phyloP scores from a whole-genome alignment of 2,888 invertebrate species.

The Craniophora ligustri region DNA sequence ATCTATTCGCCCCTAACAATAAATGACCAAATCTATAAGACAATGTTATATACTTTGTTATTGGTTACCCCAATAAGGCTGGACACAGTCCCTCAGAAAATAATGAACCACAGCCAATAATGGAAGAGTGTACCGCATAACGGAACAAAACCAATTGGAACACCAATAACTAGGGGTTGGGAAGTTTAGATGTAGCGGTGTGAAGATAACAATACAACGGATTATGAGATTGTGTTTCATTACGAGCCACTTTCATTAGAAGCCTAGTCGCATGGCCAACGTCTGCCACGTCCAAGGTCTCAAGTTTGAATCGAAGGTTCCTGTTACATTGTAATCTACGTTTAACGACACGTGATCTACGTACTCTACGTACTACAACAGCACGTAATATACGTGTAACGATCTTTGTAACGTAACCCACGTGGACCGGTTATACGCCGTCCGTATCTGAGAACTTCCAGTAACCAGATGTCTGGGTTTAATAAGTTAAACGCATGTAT shows the following conservation, averaged over 20 bases:
- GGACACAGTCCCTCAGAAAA: constrained; percentile 15
- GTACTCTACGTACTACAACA: no score
- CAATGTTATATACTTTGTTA: constrained; percentile 25
- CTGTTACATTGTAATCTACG: no score
- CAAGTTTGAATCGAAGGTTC: no score
- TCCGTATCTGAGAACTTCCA: no score
- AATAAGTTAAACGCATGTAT: no score
- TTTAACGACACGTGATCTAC: no score
- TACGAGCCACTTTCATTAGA: neutral
- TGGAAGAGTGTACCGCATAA: constrained; percentile 24
- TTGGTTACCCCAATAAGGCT: constrained; percentile 22
- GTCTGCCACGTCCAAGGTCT: no score
- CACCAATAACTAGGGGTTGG: constrained; percentile 17
- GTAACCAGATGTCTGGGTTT: no score
- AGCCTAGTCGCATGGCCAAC: neutral
- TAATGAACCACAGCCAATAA: constrained; percentile 45
- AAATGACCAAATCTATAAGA: constrained; percentile 32
- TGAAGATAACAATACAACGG: neutral
- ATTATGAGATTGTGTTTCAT: neutral
- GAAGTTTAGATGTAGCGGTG: neutral
- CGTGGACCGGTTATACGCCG: no score
- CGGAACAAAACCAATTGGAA: constrained; percentile 37
- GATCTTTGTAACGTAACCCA: no score
- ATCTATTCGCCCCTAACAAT: constrained; percentile 15
- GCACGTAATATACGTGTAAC: no score